Conservation (phyloP, 2,888 invertebrate genomes). For the Tortricodes alternella region DNA sequence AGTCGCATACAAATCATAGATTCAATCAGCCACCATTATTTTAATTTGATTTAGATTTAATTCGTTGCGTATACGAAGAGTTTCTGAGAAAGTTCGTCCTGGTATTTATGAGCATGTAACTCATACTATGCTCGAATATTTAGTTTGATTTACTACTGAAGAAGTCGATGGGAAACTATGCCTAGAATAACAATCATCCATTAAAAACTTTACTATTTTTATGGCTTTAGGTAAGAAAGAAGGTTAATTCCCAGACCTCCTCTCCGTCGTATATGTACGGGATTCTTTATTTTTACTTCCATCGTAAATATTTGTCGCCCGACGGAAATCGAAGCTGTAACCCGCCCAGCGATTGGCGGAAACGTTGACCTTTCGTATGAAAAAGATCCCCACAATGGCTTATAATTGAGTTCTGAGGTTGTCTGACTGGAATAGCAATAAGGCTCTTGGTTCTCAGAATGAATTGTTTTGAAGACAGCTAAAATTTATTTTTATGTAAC, state of each 20-base stretch:
- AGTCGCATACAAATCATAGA: too few species aligned
- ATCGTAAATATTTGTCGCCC: conserved; percentile 30
- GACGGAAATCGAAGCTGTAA: conserved; percentile 24
- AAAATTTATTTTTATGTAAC: background rate
- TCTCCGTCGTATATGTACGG: conserved; percentile 7
- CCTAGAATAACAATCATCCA: too few species aligned
- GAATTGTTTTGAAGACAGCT: background rate
- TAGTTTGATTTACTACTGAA: conserved; percentile 9
- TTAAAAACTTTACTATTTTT: too few species aligned
- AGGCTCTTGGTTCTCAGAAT: background rate
- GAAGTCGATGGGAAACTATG: too few species aligned
- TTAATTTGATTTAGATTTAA: too few species aligned
- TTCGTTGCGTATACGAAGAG: conserved; percentile 1
- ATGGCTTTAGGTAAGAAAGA: background rate
- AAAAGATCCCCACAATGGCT: conserved; percentile 8
- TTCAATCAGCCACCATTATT: too few species aligned
- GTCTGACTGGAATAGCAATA: background rate
- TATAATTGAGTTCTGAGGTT: conserved; percentile 10
- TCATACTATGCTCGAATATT: conserved; percentile 2
- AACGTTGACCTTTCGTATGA: conserved; percentile 24
- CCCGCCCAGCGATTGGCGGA: conserved; percentile 20
- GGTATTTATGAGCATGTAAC: background rate
- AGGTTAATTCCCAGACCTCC: conserved; percentile 6
- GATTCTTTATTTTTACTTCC: conserved; percentile 17
- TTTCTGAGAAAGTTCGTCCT: conserved; percentile 2